Evolutionary conservation across 2,113 vertebrate species (phyloP), one percentile per base, ranked within the genome.

Genomic region (Embiotoca jacksoni): DNA sequence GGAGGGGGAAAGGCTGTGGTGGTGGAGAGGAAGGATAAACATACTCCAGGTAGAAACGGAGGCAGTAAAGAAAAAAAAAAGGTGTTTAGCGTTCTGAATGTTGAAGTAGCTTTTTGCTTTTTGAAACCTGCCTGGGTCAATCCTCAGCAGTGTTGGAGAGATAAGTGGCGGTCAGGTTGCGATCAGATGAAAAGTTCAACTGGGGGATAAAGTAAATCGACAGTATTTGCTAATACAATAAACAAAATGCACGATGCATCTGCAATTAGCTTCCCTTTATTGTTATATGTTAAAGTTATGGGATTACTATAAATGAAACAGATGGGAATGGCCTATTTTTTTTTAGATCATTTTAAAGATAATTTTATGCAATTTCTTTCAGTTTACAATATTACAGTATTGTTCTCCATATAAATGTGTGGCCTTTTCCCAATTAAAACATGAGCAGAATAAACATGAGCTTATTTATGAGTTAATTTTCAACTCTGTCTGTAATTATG

Each of bases 1-100:
- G 78, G 81, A 75, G 64, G 70, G 78, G 81, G 66, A 70, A 82
- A 66, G 59, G 65, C 57, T 73, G 78, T 35, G 31, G 67, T 3
- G 35, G 67, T 66, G 75, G 61, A 79, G 59, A 85, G 72, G 67
- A 56, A 66, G 85, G 81, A 91, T 78, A 89, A 84, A 35, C 79
- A 84, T 74, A 87, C 62, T 3, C 15, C 56, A 73, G 44, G 9
- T 50, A 35, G 50, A 64, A 77, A 64, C 1, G n/a, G n/a, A 54
- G 37, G 23, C 15, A 65, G 23, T 23, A 23, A 62, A 60, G 59
- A 64, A 36, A 13, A 62, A 13, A 62, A 50, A 52, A 33, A n/a
- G 60, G 16, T 62, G 31, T 79, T 76, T 62, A 33, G 32, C n/a
- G 14, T 6, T 72, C 0, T 57, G 8, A 71, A 39, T 71, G 30